Conservation (phyloP, 2,888 invertebrate genomes). For the Synanthedon formicaeformis region DNA sequence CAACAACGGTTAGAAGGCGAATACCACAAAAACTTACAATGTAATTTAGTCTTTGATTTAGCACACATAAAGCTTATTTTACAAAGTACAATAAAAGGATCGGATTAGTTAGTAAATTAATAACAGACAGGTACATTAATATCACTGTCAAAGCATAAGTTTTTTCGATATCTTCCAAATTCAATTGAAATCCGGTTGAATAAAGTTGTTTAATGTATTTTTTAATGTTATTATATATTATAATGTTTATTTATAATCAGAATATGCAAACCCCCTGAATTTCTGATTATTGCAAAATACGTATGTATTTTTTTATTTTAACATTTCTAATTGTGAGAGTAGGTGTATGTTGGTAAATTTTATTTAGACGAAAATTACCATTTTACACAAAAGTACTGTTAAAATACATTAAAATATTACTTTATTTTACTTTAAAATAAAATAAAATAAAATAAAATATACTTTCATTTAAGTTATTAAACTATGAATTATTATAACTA, state of each 20-base stretch:
- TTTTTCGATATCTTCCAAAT: constrained; percentile 9
- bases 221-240: neutral
- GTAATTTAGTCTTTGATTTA: neutral
- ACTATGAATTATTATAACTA: too few species aligned
- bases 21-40: neutral
- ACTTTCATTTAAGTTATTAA: too few species aligned
- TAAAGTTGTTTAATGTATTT: neutral
- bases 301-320: too few species aligned
- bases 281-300: too few species aligned
- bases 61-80: neutral
- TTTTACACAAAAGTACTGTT: too few species aligned
- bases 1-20: neutral
- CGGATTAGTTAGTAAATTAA: constrained; percentile 7
- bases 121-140: constrained; percentile 12
- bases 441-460: too few species aligned
- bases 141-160: constrained; percentile 11
- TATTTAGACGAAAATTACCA: too few species aligned
- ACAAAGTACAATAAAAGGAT: neutral
- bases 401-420: too few species aligned
- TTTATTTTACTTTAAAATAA: too few species aligned
- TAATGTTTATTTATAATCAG: neutral
- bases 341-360: too few species aligned
- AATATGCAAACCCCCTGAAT: too few species aligned
- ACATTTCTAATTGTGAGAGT: too few species aligned
- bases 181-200: constrained; percentile 10